Evolutionary conservation across 2,113 vertebrate genomes (phyloP).

Genomic region (Dendrocopos noguchii): DNA sequence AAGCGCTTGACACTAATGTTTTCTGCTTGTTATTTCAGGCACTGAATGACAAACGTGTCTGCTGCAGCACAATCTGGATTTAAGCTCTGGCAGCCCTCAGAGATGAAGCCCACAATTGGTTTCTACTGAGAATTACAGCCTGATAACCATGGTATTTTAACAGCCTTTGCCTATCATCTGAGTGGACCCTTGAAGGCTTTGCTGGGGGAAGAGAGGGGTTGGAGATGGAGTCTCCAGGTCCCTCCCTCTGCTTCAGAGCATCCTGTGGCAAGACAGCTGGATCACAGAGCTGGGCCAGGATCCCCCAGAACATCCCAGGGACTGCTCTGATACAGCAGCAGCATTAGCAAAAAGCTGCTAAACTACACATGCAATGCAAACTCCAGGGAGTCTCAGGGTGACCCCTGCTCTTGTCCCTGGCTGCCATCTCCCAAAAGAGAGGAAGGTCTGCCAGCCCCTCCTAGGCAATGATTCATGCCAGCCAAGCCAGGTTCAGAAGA

Average conservation of each 20-base stretch:
- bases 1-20: conserved; percentile 51
- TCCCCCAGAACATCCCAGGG: neutral
- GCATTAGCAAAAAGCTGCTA: neutral
- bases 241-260: neutral
- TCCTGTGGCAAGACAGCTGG: fast-evolving
- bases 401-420: neutral
- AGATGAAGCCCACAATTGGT: neutral
- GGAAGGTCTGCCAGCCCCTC: neutral
- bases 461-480: neutral
- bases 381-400: neutral
- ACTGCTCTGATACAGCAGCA: neutral
- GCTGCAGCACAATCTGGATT: conserved; percentile 20
- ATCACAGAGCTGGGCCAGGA: neutral
- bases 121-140: neutral
- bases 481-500: neutral
- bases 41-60: conserved; percentile 29
- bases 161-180: neutral
- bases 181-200: neutral
- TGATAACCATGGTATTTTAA: neutral
- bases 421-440: neutral
- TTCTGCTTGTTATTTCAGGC: conserved; percentile 63
- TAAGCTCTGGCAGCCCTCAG: neutral
- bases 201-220: neutral
- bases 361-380: neutral
- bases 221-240: neutral